Base-by-base conservation (phyloP, 2,888 invertebrate genomes). In the Spialia ferax region DNA sequence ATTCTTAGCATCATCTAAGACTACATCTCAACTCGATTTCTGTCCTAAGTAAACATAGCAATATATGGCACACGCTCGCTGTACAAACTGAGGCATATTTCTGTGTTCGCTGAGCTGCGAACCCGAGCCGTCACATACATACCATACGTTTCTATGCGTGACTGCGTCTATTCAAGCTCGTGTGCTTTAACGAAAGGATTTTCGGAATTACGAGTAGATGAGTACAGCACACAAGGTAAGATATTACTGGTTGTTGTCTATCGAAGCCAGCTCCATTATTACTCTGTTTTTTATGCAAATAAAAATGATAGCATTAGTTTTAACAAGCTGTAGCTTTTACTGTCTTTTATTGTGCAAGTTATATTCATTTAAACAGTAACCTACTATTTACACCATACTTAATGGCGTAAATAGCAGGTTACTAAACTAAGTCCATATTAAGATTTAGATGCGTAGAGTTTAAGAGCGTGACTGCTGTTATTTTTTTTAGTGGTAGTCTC, bases 41-140 rank as follows among this genome's bases (percentile, higher is more conserved):
- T 15, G 26, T 45, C 59, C 59, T 59, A 59, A 59, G n/a, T n/a
- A 59, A 59, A 59, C 45, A 45, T 18, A 45, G 45, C 10, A 45
- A 61, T 20, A 23, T 35, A 61, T 35, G 50, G 11, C 29, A 50
- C 50, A 61, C 15, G 32, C 20, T 22, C n/a, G 13, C 50, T 61
- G 32, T 50, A 35, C 35, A 61, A 50, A 61, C 50, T n/a, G 32
- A 32, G 32, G 11, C 48, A 50, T 60, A 32, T 50, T 61, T n/a
- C 20, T 13, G 22, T 32, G 20, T 48, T 29, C 32, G 22, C 32
- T 22, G 32, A 4, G 13, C 20, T 32, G 29, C 20, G 60, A 59
- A 42, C 23, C 26, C 61, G 50, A 50, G 50, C 50, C 32, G 32
- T 61, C 32, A 61, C 18, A 32, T 32, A 48, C 61, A 61, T 48